Evolutionary conservation across 1,140 invertebrate genomes (phyloP).

Genomic region (Drosophila rufa): DNA sequence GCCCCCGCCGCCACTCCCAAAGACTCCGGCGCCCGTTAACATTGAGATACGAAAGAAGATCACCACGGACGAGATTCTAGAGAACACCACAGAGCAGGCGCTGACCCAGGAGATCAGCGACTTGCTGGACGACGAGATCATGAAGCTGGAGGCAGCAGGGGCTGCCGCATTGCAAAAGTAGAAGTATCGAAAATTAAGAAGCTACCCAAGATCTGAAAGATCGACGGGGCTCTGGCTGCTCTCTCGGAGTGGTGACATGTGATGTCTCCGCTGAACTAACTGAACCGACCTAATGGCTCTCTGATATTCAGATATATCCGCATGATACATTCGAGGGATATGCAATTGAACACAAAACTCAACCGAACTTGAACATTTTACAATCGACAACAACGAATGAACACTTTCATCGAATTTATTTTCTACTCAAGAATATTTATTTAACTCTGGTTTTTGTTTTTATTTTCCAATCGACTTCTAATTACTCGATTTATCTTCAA

Average conservation of each 20-base stretch:
- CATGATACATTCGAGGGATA: conserved; percentile 16
- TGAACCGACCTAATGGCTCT: conserved; percentile 26
- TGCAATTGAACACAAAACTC: conserved; percentile 18
- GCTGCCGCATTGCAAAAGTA: conserved; percentile 19
- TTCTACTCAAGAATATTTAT: conserved; percentile 34
- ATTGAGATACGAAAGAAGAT: conserved; percentile 79
- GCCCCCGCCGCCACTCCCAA: conserved; percentile 66
- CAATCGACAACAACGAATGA: conserved; percentile 41
- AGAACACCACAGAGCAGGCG: conserved; percentile 68
- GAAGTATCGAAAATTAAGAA: neutral
- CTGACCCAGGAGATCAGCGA: conserved; percentile 81
- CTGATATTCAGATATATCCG: conserved; percentile 1
- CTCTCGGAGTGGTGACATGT: conserved; percentile 6
- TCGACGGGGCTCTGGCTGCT: conserved; percentile 7
- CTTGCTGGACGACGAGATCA: conserved; percentile 79
- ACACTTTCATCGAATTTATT: conserved; percentile 56
- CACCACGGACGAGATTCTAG: conserved; percentile 76
- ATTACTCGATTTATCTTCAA: conserved; percentile 37
- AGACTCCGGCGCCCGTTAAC: conserved; percentile 75
- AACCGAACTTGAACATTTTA: conserved; percentile 49
- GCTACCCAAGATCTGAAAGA: neutral
- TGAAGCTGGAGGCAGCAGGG: conserved; percentile 61
- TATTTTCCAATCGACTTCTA: conserved; percentile 16
- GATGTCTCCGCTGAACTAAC: conserved; percentile 26
- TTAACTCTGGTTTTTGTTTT: conserved; percentile 31